These are phyloP conservation scores for Eutolmus rufibarbis DNA, from an alignment of 2,888 invertebrate species.

Conservation along the genomic window DNA sequence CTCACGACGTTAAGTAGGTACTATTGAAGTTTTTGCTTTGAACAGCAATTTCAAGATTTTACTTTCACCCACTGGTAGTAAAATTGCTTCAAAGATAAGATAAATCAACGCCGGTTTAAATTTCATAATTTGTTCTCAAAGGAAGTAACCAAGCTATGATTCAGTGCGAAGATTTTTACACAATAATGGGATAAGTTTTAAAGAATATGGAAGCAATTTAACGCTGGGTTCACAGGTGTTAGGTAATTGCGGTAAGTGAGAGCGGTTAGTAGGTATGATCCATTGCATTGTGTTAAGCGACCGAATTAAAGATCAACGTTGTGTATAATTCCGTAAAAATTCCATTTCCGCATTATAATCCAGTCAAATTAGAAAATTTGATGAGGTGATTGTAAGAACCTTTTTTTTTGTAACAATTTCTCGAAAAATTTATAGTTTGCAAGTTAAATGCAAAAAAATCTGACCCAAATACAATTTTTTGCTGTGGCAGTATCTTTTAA, in stretches of 20 bases:
- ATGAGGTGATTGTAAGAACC: no score
- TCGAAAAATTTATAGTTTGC: no score
- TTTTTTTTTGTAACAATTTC: no score
- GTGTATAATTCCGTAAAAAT: no score
- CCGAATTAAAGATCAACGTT: background rate
- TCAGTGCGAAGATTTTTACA: background rate
- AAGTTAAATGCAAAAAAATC: no score
- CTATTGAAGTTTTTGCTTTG: background rate
- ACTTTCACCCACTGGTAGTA: background rate
- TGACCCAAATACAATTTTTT: no score
- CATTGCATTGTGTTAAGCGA: background rate
- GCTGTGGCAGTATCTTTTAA: no score
- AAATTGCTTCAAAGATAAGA: background rate
- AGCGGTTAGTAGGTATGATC: background rate
- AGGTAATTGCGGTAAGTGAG: background rate
- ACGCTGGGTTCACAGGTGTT: background rate
- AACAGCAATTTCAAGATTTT: background rate
- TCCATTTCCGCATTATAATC: no score
- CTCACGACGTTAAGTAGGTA: background rate
- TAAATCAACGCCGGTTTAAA: background rate
- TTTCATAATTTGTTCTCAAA: background rate
- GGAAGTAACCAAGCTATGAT: background rate
- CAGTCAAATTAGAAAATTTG: no score
- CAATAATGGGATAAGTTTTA: background rate
- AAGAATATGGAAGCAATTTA: background rate